Base-by-base conservation (phyloP, 2,113 vertebrate genomes). In the Albula glossodonta region DNA sequence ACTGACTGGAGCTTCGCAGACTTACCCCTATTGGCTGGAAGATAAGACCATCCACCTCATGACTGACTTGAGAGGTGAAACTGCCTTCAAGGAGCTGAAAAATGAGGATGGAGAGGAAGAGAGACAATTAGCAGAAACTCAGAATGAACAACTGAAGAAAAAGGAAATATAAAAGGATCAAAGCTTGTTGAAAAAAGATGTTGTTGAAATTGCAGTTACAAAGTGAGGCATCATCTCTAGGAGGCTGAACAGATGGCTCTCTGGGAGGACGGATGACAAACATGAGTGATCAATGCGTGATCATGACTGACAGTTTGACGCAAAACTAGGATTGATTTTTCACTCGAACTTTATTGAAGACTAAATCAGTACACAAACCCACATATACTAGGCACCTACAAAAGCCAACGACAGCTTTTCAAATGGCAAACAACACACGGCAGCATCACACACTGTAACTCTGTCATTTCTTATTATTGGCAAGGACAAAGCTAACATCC, bases 1-100 rank as follows among this genome's bases (percentile, higher is more conserved):
- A 70, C 5, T 6, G 66, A 70, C 8, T 22, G 22, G 5, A n/a
- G 8, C 22, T 17, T 48, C 17, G 2, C n/a, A 4, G 57, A 94
- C 98, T 99, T 96, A 99, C 98, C 94, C 97, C 98, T 70, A 95
- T 96, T 81, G 98, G 98, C 91, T 99, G 98, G 95, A 99, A 99
- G 95, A 99, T 98, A 80, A 99, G 96, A 88, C 98, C 98, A 90
- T 99, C 98, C 81, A 99, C 97, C 95, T 99, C 98, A 82, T 99
- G 98, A 94, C 98, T 98, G 91, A 99, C 98, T 95, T 99, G 98
- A 91, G 97, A 97, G 48, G 97, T 97, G 96, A 99, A 99, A 91
- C 95, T 99, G 95, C 98, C 98, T 94, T 98, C 98, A 89, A 99
- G 95, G 51, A 99, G 96, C 98, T 99, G 94, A 87, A 93, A 94